Base-by-base conservation (phyloP, 2,113 vertebrate genomes). In the Myrmophylax atrothorax region DNA sequence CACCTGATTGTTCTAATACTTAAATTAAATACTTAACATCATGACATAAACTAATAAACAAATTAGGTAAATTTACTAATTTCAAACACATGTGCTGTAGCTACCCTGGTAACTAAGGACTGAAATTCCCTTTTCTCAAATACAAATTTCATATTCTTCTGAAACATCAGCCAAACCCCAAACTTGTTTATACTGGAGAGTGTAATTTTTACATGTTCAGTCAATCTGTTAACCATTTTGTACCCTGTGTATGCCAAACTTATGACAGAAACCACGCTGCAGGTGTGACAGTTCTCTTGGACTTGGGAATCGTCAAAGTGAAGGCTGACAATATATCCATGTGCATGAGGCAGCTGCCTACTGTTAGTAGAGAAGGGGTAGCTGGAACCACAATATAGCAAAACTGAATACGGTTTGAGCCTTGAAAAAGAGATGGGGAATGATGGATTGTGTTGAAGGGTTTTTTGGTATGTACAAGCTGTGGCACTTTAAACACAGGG, bases 241-340 rank as follows among this genome's bases (percentile, higher is more conserved):
- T 46, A 49, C 18, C 25, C 59, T 50, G 12, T 26, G 20, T 19
- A n/a, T 12, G 33, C 15, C 64, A 67, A 81, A 73, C 8, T 37
- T 46, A 12, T 2, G 55, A 49, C 18, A 91, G 25, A 12, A 59
- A 59, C 6, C 29, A 67, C 50, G 8, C n/a, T 46, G 33, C 46
- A 84, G 50, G 59, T 46, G 38, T 25, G n/a, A 47, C 19, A 58
- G 19, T 10, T 63, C 50, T 84, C 33, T 1, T 68, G 38, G 29
- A 19, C 64, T 73, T 70, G 4, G 18, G 50, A 74, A 67, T 70
- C 29, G 47, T 24, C 59, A 50, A 40, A 69, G 40, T 10, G 68
- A 56, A 38, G 29, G 47, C 35, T 4, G 7, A 42, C 7, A 16
- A 20, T 20, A 29, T 6, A 70, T 7, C n/a, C 37, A 23, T 0